Conservation (phyloP, 2,888 invertebrate genomes). For the Leucophenga montana region DNA sequence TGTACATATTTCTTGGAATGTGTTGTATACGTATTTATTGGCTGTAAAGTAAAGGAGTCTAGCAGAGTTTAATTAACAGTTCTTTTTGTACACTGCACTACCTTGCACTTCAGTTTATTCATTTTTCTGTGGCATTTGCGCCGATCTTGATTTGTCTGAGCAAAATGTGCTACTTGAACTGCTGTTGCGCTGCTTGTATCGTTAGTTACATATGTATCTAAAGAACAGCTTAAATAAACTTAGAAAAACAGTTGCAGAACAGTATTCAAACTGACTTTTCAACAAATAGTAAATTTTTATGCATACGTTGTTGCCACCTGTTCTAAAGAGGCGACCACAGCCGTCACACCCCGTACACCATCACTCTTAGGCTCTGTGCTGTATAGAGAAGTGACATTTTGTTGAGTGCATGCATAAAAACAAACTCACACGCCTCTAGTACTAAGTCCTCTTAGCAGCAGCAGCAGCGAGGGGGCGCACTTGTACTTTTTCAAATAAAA, state of each 20-base stretch:
- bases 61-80: slow-evolving; percentile 27
- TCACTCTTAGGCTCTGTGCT: background rate
- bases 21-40: slow-evolving; percentile 25
- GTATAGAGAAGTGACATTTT: slow-evolving; percentile 15
- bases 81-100: background rate
- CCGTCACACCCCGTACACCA: background rate
- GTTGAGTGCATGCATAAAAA: slow-evolving; percentile 7
- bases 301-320: slow-evolving; percentile 13
- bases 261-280: slow-evolving; percentile 23
- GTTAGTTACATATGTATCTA: background rate
- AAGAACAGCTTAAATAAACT: background rate
- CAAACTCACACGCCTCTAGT: background rate
- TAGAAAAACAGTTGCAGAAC: background rate
- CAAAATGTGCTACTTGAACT: background rate
- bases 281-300: slow-evolving; percentile 12
- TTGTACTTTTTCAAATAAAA: slow-evolving; percentile 10
- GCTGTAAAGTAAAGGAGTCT: slow-evolving; percentile 25
- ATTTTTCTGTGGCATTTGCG: too few relatives aligned
- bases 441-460: slow-evolving; percentile 1
- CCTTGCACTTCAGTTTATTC: background rate
- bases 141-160: too few relatives aligned
- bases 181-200: background rate
- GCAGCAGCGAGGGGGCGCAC: background rate
- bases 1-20: too few relatives aligned
- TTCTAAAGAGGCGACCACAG: background rate